These are phyloP conservation scores for Thryonomys swinderianus DNA, from an alignment of 2,113 vertebrate species.

Conservation along the genomic window DNA sequence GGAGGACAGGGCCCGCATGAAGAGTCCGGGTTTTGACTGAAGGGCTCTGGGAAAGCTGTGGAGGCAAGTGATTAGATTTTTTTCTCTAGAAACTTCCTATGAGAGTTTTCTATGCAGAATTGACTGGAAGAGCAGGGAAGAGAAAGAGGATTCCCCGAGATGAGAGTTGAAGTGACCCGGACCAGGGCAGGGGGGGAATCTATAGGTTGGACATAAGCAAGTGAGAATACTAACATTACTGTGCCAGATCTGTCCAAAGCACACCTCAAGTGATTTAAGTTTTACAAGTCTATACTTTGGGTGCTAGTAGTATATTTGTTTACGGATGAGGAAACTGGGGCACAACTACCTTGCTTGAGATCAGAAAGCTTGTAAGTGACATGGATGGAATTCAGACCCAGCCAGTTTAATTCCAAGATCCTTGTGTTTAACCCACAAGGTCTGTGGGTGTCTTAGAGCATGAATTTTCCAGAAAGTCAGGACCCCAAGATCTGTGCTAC, in stretches of 20 bases:
- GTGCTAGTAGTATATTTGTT: not conserved
- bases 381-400: not conserved
- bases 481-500: not conserved
- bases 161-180: not conserved
- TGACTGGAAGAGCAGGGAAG: not conserved
- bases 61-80: not conserved
- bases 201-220: not conserved
- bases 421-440: not conserved
- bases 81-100: not conserved
- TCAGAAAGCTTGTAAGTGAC: not conserved
- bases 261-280: not conserved
- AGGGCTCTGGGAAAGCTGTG: not conserved
- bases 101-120: not conserved
- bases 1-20: accelerated
- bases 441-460: not conserved
- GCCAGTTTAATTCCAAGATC: not conserved
- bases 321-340: not conserved
- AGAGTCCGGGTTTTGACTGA: not conserved
- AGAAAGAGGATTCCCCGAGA: not conserved
- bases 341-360: not conserved
- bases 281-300: not conserved
- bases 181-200: not conserved
- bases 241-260: not conserved
- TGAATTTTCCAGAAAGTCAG: not conserved
- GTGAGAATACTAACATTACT: not conserved